Base-by-base conservation (phyloP, 2,888 invertebrate genomes). In the Tolmerus cingulatus region DNA sequence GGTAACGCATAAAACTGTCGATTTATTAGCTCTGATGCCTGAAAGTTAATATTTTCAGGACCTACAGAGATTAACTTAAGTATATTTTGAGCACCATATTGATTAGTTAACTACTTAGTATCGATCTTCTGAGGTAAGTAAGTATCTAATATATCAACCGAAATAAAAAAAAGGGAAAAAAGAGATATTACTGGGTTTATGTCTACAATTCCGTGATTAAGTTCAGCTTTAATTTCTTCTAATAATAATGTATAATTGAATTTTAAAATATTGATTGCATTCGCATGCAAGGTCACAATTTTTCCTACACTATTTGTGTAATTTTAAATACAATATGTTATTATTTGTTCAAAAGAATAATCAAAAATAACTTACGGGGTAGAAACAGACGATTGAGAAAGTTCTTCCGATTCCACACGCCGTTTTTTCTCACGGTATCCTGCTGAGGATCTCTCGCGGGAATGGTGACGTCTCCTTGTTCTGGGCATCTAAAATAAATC, bases 381-480 rank as follows among this genome's bases (percentile, higher is more conserved):
- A 55, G 86, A 86, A 37, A 57, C 77, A 86, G 86, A 51, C n/a
- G 86, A 37, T 40, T 51, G 86, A 30, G 86, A 86, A 37, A 77
- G n/a, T 88, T 95, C 95, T 90, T 94, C 94, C 84, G 93, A 93
- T 89, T 96, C 96, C 77, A 96, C 93, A 89, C 96, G 95, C 89
- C 96, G 94, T 89, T 96, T 94, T 92, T 97, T 97, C 89, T 95
- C 93, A 89, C 92, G 90, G 88, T 91, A 91, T 89, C 90, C 92
- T 88, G 90, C 91, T 77, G 93, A 92, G 89, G 93, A 91, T 89
- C 27, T 23, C 23, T 9, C 66, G 66, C 94, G 93, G 89, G 95
- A 95, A 91, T 96, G 96, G 92, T 96, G 96, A 93, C 96, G 95
- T 94, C 97, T 95, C 90, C 96, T 95, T 89, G 96, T 96, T 90